Conservation (phyloP, 1,140 invertebrate genomes). For the Rhagoletis pomonella region DNA sequence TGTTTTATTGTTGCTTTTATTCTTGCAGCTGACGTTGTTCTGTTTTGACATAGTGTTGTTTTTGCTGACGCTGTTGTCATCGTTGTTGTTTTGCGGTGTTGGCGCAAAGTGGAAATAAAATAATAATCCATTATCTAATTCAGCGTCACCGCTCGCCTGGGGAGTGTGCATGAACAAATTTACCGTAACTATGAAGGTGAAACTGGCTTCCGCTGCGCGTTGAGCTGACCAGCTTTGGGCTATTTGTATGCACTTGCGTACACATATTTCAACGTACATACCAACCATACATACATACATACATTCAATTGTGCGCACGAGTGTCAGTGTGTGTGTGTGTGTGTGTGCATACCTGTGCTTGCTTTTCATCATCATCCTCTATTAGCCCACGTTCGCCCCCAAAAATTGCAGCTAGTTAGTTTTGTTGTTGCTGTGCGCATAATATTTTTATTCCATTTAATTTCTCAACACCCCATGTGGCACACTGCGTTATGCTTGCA, state of each 20-base stretch:
- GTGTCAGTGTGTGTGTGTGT: not conserved
- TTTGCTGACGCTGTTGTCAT: not conserved
- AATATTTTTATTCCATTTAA: constrained; percentile 47
- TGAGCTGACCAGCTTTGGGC: constrained; percentile 19
- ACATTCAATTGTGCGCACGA: not conserved
- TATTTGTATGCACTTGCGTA: constrained; percentile 26
- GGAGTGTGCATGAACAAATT: constrained; percentile 28
- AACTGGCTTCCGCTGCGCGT: constrained; percentile 39
- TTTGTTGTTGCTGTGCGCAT: not conserved
- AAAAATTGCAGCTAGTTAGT: not conserved
- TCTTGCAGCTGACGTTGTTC: constrained; percentile 1
- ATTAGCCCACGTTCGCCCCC: constrained; percentile 17
- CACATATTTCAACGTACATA: not conserved
- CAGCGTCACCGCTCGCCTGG: constrained; percentile 30
- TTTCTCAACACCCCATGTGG: not conserved
- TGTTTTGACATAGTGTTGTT: not conserved
- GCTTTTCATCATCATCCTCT: constrained; percentile 1
- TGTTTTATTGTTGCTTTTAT: constrained; percentile 36
- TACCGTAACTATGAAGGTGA: constrained; percentile 26
- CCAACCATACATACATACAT: not conserved
- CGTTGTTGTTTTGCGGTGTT: constrained; percentile 42
- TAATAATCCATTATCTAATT: constrained; percentile 53
- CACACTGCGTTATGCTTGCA: constrained; percentile 32
- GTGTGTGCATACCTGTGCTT: not conserved
- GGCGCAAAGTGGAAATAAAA: constrained; percentile 51